Conservation (phyloP, 2,888 invertebrate genomes). For the Thalpophila matura region DNA sequence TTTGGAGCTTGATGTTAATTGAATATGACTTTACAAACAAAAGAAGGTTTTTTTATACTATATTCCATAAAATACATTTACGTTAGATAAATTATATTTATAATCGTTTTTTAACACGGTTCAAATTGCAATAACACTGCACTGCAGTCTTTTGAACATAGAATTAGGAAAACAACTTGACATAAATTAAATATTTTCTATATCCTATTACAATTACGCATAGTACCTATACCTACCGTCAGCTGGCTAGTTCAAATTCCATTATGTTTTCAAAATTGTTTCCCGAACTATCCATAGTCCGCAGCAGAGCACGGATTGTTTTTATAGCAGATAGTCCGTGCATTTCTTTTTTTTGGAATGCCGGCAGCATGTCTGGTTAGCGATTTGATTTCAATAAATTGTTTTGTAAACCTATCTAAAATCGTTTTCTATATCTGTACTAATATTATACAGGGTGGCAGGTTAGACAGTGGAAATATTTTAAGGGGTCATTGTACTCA, state of each 20-base stretch:
- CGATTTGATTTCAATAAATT: conserved; percentile 44
- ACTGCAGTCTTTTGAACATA: neutral
- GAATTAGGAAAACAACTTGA: neutral
- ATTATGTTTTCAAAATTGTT: conserved; percentile 15
- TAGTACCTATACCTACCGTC: neutral
- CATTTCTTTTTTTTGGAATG: conserved; percentile 29
- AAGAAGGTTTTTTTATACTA: too few relatives aligned
- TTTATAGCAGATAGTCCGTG: neutral
- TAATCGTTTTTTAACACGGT: too few relatives aligned
- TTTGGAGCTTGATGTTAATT: conserved; percentile 17
- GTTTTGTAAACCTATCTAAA: conserved; percentile 9
- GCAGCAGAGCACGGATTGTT: conserved; percentile 21
- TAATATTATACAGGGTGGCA: too few relatives aligned
- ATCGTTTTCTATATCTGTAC: conserved; percentile 12
- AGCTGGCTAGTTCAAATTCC: conserved; percentile 21
- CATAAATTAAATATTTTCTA: conserved; percentile 7
- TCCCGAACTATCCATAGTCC: conserved; percentile 9
- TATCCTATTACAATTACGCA: conserved; percentile 5
- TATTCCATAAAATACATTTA: too few relatives aligned
- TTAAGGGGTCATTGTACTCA: too few relatives aligned
- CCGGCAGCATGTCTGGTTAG: neutral
- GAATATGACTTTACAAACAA: conserved; percentile 26
- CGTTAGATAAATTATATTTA: too few relatives aligned
- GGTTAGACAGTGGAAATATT: too few relatives aligned
- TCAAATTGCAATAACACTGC: neutral